These are phyloP conservation scores for Emydoidea blandingii DNA, from an alignment of 2,797 vertebrate species.

Conservation along the genomic window DNA sequence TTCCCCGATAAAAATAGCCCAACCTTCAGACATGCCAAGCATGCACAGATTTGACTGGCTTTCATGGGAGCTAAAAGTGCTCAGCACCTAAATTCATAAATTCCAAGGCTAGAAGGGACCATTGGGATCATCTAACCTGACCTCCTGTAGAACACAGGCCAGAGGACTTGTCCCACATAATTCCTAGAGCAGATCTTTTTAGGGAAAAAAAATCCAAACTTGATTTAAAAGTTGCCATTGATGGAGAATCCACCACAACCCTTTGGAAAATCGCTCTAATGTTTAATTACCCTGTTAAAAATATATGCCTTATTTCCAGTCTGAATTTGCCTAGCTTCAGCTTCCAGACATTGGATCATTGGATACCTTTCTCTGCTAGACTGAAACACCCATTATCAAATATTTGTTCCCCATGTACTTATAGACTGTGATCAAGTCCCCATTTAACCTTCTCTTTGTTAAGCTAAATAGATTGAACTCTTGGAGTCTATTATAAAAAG, in stretches of 20 bases:
- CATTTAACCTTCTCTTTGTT: background rate
- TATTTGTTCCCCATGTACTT: background rate
- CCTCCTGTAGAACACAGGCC: background rate
- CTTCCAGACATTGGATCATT: background rate
- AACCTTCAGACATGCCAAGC: fast-evolving
- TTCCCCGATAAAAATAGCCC: background rate
- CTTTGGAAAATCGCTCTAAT: background rate
- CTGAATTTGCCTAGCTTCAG: background rate
- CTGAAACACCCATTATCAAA: background rate
- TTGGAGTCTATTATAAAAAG: no score
- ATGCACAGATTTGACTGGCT: background rate
- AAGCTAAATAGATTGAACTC: background rate
- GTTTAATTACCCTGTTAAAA: background rate
- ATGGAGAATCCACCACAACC: background rate
- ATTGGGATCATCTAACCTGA: background rate
- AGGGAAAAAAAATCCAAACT: background rate
- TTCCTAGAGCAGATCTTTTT: background rate
- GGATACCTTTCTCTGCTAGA: background rate
- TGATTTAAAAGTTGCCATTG: background rate
- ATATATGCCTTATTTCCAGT: background rate
- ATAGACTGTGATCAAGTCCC: background rate
- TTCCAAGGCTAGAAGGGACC: background rate
- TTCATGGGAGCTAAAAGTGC: background rate
- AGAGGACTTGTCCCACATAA: background rate
- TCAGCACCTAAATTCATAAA: background rate